These are phyloP conservation scores for Gymnothorax reevesii DNA, from an alignment of 2,797 vertebrate genomes.

Conservation along the genomic window DNA sequence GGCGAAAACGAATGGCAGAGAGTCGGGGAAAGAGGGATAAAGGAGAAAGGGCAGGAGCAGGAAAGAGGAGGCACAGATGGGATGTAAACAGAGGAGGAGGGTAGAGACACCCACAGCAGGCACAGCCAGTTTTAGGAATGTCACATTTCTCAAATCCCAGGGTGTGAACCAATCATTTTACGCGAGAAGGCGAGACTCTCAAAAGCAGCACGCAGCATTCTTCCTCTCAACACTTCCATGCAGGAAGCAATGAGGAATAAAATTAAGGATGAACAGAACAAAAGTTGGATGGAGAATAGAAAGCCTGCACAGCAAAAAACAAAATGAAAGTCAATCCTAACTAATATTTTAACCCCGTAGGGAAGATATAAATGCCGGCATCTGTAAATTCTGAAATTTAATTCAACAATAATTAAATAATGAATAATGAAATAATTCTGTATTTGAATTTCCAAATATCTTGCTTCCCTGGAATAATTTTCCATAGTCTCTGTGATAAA, in stretches of 20 bases:
- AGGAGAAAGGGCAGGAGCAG: background rate
- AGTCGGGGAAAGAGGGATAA: background rate
- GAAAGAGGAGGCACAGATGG: background rate
- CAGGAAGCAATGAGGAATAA: background rate
- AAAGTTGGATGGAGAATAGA: background rate
- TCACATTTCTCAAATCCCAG: background rate
- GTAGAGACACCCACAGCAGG: background rate
- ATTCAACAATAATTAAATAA: too few species aligned
- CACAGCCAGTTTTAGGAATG: background rate
- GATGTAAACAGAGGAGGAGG: slow-evolving; percentile 7
- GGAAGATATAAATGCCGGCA: too few species aligned
- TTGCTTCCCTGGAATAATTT: too few species aligned
- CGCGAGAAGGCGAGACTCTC: background rate
- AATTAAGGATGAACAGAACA: background rate
- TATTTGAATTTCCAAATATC: too few species aligned
- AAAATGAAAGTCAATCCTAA: too few species aligned
- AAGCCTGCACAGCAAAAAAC: background rate
- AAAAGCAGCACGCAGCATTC: background rate
- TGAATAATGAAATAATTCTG: too few species aligned
- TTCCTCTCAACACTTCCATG: background rate
- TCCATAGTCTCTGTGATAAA: too few species aligned
- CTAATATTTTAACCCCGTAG: too few species aligned
- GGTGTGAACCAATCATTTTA: slow-evolving; percentile 7
- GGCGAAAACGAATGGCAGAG: background rate
- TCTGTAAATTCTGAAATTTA: too few species aligned